These are phyloP conservation scores for Anolis sagrei DNA, from an alignment of 2,113 vertebrate species.

Conservation along the genomic window DNA sequence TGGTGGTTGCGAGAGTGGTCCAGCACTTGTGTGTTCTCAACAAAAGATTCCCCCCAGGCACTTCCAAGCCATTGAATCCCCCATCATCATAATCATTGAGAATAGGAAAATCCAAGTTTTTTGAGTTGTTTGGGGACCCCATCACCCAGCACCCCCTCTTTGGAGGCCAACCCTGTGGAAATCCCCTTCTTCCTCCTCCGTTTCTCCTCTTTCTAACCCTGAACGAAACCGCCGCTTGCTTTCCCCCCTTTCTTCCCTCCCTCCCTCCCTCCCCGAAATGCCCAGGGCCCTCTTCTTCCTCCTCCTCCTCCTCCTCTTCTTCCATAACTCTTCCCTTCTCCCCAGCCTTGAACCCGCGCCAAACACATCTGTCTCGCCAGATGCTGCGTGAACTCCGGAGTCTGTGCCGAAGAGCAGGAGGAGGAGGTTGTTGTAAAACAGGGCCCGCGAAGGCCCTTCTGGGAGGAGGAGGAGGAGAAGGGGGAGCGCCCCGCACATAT, in stretches of 20 bases:
- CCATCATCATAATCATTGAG: too few relatives aligned
- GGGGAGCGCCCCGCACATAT: constrained; percentile 74
- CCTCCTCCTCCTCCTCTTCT: constrained; percentile 55
- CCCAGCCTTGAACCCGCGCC: constrained; percentile 94
- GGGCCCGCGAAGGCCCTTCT: constrained; percentile 88
- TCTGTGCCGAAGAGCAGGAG: constrained; percentile 85
- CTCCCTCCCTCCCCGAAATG: constrained; percentile 74
- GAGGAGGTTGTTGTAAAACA: constrained; percentile 85
- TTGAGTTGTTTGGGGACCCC: background rate
- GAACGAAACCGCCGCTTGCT: too few relatives aligned
- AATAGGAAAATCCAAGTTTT: background rate
- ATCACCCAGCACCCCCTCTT: too few relatives aligned
- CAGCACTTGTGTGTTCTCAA: too few relatives aligned
- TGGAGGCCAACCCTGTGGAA: constrained; percentile 75
- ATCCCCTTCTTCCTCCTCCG: constrained; percentile 67
- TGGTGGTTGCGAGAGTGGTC: too few relatives aligned
- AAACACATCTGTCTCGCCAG: constrained; percentile 99
- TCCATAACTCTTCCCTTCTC: constrained; percentile 96
- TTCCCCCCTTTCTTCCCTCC: constrained; percentile 65
- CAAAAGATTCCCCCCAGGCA: too few relatives aligned
- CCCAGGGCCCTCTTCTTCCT: constrained; percentile 90
- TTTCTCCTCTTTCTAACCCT: constrained; percentile 65
- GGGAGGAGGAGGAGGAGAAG: constrained; percentile 64
- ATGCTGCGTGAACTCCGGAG: constrained; percentile 95
- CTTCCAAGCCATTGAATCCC: too few relatives aligned